Base-by-base conservation (phyloP, 2,888 invertebrate genomes). In the Calliopum simillimum region DNA sequence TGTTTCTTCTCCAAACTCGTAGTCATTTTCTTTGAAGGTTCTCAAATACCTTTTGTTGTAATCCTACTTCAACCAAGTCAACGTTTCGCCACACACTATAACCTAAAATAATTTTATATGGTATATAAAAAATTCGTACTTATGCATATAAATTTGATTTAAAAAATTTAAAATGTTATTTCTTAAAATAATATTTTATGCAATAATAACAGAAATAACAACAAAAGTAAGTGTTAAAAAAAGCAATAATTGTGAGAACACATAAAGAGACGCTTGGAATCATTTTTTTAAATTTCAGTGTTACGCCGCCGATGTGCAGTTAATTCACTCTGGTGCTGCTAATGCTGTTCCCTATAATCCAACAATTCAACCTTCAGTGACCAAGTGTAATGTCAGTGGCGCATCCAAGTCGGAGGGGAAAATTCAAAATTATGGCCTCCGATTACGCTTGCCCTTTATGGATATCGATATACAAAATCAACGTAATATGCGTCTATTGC, bases 371-470 rank as follows among this genome's bases (percentile, higher is more conserved):
- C 58, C 68, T 12, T 33, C 16, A 19, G 43, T 23, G 8, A 21
- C 56, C 4, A 63, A 61, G 19, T 73, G 71, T 21, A 65, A 62
- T 23, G 56, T 44, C 11, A 65, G 63, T 14, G 62, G 25, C 4
- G 44, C 25, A n/a, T n/a, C n/a, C n/a, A 55, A 62, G 33, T 41
- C 68, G 4, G 1, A 16, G 33, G 51, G 23, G 25, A 46, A 19
- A 41, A 14, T 41, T 8, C 16, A 14, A 23, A 58, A 49, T 49
- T 62, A 53, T 6, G 79, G 80, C 5, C 76, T 83, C 41, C 79
- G 80, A 58, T 81, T 85, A 56, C 76, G 71, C 16, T 68, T 83
- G 55, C 84, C 84, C 3, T 83, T 85, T 46, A 77, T 82, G 77
- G 84, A 84, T 74, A 78, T 84, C 76, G 76, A 79, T 49, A 68